phyloP scores from a whole-genome alignment of 2,113 vertebrate genomes.

The Planiliza haematocheilus region DNA sequence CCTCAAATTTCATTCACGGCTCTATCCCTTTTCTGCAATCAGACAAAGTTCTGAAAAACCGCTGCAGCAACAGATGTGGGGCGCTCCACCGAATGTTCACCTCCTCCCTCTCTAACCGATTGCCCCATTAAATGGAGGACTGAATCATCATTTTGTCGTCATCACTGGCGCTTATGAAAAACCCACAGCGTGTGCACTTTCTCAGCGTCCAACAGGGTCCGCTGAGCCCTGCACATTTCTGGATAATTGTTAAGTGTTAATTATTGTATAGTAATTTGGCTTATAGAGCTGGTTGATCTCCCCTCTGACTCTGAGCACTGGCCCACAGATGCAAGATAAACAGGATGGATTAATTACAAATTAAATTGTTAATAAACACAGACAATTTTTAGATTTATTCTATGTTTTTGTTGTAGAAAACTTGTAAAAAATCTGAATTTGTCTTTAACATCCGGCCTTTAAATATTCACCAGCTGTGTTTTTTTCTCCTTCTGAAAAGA shows the following conservation, averaged over 20 bases:
- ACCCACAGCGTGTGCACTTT: background rate
- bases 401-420: too few species aligned
- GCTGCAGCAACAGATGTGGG: conserved; percentile 31
- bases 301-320: background rate
- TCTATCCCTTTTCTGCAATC: background rate
- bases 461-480: conserved; percentile 25
- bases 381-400: too few species aligned
- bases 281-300: background rate
- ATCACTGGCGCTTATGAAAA: conserved; percentile 5
- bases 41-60: conserved; percentile 19
- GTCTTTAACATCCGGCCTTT: conserved; percentile 19
- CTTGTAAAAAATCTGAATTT: too few species aligned
- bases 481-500: conserved; percentile 27
- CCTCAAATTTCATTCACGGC: conserved; percentile 16
- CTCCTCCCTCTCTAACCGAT: conserved; percentile 8
- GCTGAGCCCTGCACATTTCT: conserved; percentile 5
- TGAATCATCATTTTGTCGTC: conserved; percentile 45
- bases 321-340: background rate
- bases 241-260: background rate
- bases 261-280: conserved; percentile 1
- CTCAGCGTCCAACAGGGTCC: conserved; percentile 11
- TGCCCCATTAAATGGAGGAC: conserved; percentile 12
- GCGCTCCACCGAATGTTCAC: background rate
- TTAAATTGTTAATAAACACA: too few species aligned
- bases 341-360: too few species aligned